Evolutionary conservation across 2,797 vertebrate species (phyloP), one percentile per base, ranked within the genome.

Genomic region (Rhynchonycteris naso): DNA sequence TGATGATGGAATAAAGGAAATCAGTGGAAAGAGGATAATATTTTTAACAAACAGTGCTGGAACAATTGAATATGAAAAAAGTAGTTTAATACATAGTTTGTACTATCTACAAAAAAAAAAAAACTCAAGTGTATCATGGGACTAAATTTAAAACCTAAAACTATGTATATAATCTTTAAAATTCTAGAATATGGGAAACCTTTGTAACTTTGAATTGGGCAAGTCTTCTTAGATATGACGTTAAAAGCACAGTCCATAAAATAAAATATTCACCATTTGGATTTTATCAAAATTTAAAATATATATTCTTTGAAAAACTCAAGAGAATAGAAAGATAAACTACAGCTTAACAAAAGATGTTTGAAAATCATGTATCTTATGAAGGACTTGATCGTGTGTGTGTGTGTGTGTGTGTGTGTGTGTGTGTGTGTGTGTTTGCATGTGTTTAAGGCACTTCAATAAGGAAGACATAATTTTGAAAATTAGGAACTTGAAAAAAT

Each of bases 61-160:
- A 76, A 76, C 30, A 66, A 80, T 16, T 86, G n/a, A 75, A 65
- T 56, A 83, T 58, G 15, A 63, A 61, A 30, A 58, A 90, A 63
- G 50, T 35, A 18, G 15, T 28, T 84, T 72, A 24, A 18, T 65
- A 80, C 0, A 24, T 52, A 80, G 0, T 11, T 35, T 10, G 4
- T 5, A 69, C 1, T 91, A 61, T 63, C 72, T 33, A 63, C 6
- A 59, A 92, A 92, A 87, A 91, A 92, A 87, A 91, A 58, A 71
- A 18, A 86, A 54, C n/a, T 89, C 43, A 76, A 91, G 91, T 94
- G 22, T 24, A 71, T 35, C 47, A 43, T 71, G 61, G 28, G 84
- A 11, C 43, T 72, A 78, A 86, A 66, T 74, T 58, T 90, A 87
- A 93, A 88, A 87, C 4, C 6, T n/a, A 58, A 63, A 56, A 30